These are phyloP conservation scores for Phrynocephalus guinanensis DNA, from an alignment of 2,797 vertebrate species.

Conservation along the genomic window DNA sequence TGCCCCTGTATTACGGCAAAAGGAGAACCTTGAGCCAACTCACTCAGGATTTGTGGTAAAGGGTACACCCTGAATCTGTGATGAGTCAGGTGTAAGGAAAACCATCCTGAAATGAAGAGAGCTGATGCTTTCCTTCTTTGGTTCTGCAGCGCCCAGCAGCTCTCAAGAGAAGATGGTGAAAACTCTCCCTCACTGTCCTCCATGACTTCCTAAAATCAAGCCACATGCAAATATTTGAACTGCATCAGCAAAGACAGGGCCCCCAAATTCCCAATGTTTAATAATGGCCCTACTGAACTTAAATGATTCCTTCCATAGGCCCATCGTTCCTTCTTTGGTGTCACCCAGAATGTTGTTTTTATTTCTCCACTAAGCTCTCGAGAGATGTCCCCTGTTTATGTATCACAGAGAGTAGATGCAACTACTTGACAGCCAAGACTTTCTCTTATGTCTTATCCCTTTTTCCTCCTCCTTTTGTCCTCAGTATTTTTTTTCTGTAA, in stretches of 20 bases:
- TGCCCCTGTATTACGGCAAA: background rate
- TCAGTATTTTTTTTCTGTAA: background rate
- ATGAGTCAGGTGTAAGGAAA: background rate
- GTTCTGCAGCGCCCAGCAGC: no score
- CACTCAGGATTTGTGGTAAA: no score
- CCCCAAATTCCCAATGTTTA: background rate
- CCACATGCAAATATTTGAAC: background rate
- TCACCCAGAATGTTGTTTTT: background rate
- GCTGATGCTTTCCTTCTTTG: background rate
- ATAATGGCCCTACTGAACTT: background rate
- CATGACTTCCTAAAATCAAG: background rate
- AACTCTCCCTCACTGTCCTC: background rate
- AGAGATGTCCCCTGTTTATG: background rate
- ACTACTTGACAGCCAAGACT: rapidly evolving
- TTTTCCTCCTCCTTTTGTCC: rapidly evolving
- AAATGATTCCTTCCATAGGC: background rate
- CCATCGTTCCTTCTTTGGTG: background rate
- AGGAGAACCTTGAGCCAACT: background rate
- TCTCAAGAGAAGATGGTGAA: background rate
- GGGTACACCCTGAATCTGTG: no score
- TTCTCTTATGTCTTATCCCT: rapidly evolving
- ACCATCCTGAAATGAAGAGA: background rate
- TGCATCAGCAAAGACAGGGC: background rate
- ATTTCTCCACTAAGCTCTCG: background rate
- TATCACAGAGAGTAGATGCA: background rate